Conservation (phyloP, 2,797 vertebrate species). For the Dendrocincla tyrannina region DNA sequence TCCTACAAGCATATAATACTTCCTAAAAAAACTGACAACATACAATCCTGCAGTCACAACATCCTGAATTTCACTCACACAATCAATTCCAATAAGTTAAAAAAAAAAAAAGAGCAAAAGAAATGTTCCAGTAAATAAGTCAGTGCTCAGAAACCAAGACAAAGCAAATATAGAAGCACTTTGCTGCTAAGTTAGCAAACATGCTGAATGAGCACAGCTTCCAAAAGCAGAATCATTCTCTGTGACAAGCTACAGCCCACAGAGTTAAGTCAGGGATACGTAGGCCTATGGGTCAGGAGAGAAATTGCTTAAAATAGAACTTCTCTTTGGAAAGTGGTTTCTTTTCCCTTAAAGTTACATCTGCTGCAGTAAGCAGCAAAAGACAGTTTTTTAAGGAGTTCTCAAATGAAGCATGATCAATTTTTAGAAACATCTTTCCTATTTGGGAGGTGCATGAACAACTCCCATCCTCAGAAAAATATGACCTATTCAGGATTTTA, state of each 20-base stretch:
- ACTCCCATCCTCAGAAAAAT: not conserved
- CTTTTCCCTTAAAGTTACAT: constrained; percentile 54
- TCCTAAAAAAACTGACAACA: not conserved
- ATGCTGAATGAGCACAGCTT: constrained; percentile 19
- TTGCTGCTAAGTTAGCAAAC: constrained; percentile 35
- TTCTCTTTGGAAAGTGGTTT: constrained; percentile 63
- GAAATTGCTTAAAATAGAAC: constrained; percentile 67
- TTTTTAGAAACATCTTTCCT: not conserved
- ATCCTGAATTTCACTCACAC: constrained; percentile 42
- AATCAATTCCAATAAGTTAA: constrained; percentile 25
- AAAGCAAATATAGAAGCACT: constrained; percentile 54
- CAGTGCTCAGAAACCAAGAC: constrained; percentile 40
- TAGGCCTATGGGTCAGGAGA: constrained; percentile 61
- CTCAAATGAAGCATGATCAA: not conserved
- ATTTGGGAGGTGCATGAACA: not conserved
- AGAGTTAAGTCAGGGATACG: constrained; percentile 13
- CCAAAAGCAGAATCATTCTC: constrained; percentile 36
- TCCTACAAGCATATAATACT: not conserved
- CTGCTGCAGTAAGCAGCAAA: constrained; percentile 54
- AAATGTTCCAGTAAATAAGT: constrained; percentile 54
- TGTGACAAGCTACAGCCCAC: constrained; percentile 19
- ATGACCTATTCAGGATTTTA: not conserved
- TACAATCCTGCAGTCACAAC: not conserved
- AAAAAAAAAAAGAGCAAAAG: not conserved
- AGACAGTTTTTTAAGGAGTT: constrained; percentile 58